Evolutionary conservation across 1,140 invertebrate species (phyloP), one percentile per base, ranked within the genome.

Genomic region (Brachionus manjavacas): DNA sequence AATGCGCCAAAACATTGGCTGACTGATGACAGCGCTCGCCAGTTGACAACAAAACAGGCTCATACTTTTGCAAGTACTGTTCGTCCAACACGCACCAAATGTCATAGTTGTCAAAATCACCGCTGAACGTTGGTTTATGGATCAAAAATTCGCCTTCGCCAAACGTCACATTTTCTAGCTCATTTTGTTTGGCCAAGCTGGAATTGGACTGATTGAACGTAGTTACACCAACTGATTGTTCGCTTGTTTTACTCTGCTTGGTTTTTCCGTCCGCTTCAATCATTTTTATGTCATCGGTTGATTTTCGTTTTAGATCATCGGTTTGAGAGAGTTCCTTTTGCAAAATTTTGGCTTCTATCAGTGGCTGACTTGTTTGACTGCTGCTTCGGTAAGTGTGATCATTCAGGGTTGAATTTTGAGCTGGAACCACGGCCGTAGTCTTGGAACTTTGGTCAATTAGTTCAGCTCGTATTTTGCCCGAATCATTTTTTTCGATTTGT

Each of bases 81-180:
- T 81, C 79, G 20, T 81, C 64, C 23, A 81, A 16, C 6, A 81
- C 79, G 31, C 79, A 81, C 79, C 79, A 81, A 12, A 81, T 81
- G 20, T 81, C 79, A 28, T 81, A 81, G 43, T 81, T 81, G 39
- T 81, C 79, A 81, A 81, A 81, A 46, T 81, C 79, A 43, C 79
- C 79, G 25, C 79, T 81, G n/a, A 81, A 81, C 7, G 79, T 81
- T 46, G 79, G 64, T 14, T 16, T 60, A 68, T 81, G 79, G 11
- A 81, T 81, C 9, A 81, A 25, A 81, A 81, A 81, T 68, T 81
- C 79, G 23, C 79, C 79, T 68, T 60, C 49, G 8, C 9, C 16
- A 68, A 81, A 81, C 12, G 14, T 81, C 39, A 81, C 60, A 39
- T 64, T 68, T 23, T 81, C 79, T 6, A 76, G 16, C 28, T 76